These are phyloP conservation scores for Dasypus novemcinctus DNA, from an alignment of 2,113 vertebrate species.

Conservation along the genomic window DNA sequence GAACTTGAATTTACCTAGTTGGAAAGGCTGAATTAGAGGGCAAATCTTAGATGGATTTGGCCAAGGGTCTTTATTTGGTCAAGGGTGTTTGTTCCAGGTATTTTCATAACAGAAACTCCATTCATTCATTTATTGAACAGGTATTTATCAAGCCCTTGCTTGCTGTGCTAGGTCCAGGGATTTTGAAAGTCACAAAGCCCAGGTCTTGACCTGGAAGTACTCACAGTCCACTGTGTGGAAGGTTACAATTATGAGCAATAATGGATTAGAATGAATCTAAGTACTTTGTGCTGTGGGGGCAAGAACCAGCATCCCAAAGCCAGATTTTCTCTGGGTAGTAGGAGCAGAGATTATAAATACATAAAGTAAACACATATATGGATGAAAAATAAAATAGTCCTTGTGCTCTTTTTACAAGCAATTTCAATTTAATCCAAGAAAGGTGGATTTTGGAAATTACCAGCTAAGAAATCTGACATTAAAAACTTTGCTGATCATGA, in stretches of 20 bases:
- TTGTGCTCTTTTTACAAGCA: not conserved
- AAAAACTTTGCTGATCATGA: not conserved
- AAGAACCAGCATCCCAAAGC: not conserved
- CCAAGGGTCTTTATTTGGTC: not conserved
- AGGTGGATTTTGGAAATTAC: not conserved
- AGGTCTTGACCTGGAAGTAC: not conserved
- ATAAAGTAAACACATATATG: not conserved
- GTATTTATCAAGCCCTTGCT: not conserved
- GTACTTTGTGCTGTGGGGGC: not conserved
- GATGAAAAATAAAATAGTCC: not conserved
- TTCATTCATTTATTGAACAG: not conserved
- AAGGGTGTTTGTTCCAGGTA: not conserved
- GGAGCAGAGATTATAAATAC: not conserved
- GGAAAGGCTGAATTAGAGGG: not conserved
- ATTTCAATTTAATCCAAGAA: conserved; percentile 23
- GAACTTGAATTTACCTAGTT: not conserved
- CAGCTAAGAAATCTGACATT: not conserved
- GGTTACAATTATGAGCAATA: not conserved
- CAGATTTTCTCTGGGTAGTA: not conserved
- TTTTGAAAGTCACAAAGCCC: conserved; percentile 20
- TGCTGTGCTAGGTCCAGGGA: not conserved
- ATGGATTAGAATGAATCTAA: conserved; percentile 11
- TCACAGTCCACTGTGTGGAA: not conserved
- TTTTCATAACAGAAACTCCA: not conserved
- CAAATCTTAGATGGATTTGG: not conserved